Conservation (phyloP, 1,140 invertebrate genomes). For the Nixonia krombeini region DNA sequence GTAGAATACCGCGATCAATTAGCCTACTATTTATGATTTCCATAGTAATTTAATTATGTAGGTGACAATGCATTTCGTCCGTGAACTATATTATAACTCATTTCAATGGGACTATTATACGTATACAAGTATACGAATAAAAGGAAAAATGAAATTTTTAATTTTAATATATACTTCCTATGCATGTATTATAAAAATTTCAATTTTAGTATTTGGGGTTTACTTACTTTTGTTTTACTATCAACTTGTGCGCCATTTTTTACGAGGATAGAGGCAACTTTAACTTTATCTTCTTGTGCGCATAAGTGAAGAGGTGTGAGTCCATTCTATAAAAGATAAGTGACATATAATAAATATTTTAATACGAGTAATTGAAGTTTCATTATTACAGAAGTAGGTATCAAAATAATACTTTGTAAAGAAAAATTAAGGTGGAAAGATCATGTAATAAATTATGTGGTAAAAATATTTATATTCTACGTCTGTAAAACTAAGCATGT, state of each 20-base stretch:
- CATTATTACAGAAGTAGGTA: no score
- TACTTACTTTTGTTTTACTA: conserved; percentile 83
- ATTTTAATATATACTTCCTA: neutral
- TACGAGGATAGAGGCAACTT: conserved; percentile 87
- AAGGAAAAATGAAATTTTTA: neutral
- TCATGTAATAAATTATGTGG: no score
- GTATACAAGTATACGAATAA: neutral
- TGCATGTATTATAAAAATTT: no score
- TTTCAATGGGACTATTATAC: conserved; percentile 9
- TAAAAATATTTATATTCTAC: no score
- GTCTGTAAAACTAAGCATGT: no score
- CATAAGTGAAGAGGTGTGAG: conserved; percentile 92
- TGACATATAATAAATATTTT: neutral
- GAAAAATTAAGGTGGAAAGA: no score
- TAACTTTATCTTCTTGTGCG: conserved; percentile 93
- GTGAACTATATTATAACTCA: conserved; percentile 3
- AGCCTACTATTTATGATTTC: conserved; percentile 16
- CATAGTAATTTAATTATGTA: conserved; percentile 26
- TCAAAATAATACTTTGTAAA: no score
- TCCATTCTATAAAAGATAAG: conserved; percentile 78
- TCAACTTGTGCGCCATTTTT: conserved; percentile 86
- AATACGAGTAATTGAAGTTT: no score
- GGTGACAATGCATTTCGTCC: neutral
- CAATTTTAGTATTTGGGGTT: no score
- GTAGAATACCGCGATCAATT: conserved; percentile 17